Base-by-base conservation (phyloP, 2,113 vertebrate genomes). In the Chitala chitala region DNA sequence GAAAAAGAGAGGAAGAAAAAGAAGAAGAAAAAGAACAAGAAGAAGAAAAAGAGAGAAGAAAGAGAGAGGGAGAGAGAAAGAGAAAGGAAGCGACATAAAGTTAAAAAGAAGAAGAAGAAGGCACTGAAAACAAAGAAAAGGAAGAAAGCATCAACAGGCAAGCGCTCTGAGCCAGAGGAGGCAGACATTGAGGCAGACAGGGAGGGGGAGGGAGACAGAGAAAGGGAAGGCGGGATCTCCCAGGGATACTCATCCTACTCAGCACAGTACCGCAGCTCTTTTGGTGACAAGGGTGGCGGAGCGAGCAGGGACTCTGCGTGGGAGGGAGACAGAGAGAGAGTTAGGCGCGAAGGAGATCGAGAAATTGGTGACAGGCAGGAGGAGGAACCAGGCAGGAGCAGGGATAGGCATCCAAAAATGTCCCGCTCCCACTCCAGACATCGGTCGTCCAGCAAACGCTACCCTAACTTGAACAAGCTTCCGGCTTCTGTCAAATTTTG, bases 401-500 rank as follows among this genome's bases (percentile, higher is more conserved):
- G 88, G 76, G 86, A 89, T 55, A 86, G 86, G 68, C 82, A 78
- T 8, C 76, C 84, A 59, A 91, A 90, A 76, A 82, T 86, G 12
- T 31, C 63, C 2, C 85, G 66, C 22, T 68, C 84, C 17, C 88
- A 85, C 75, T 81, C 82, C 6, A 83, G 87, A 69, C 84, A 87
- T 44, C 85, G 81, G 13, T 74, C 84, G 6, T 77, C 85, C 6
- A 36, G 68, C 80, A 91, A 88, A 58, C 87, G 86, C 66, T 91
- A 91, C 76, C 83, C 90, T 0, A 92, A 91, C 81, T 84, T 91
- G 12, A 85, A 90, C 77, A 92, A 91, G 77, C 86, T 92, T n/a
- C 91, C 91, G 1, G 82, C 91, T 0, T 92, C 91, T 0, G 91
- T 92, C 38, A 92, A 91, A 79, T 92, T 92, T 75, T 92, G 90